Conservation (phyloP, 2,113 vertebrate genomes). For the Menura novaehollandiae region DNA sequence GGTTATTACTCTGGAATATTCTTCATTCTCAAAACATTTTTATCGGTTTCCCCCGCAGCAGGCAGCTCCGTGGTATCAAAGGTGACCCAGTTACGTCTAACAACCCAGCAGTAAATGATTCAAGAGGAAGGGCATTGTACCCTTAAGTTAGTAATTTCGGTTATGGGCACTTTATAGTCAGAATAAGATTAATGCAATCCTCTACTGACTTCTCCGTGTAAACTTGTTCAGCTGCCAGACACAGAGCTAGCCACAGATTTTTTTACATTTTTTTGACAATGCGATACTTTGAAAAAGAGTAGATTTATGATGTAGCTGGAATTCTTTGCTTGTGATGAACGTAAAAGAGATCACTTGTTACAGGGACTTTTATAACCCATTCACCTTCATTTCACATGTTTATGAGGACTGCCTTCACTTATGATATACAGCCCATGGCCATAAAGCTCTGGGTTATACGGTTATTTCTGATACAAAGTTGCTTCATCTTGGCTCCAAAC, state of each 20-base stretch:
- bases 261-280: constrained; percentile 48
- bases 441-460: constrained; percentile 74
- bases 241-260: constrained; percentile 36
- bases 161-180: constrained; percentile 57
- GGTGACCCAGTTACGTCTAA: constrained; percentile 54
- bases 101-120: constrained; percentile 66
- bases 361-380: constrained; percentile 76
- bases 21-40: not conserved
- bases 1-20: constrained; percentile 5
- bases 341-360: constrained; percentile 73
- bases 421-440: constrained; percentile 70
- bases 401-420: constrained; percentile 75
- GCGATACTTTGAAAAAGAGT: constrained; percentile 66
- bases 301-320: constrained; percentile 76
- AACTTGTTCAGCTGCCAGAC: constrained; percentile 67
- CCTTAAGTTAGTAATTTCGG: constrained; percentile 56
- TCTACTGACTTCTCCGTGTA: constrained; percentile 50
- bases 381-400: constrained; percentile 77
- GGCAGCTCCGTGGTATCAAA: constrained; percentile 60
- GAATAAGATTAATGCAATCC: constrained; percentile 54
- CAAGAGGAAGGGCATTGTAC: constrained; percentile 64
- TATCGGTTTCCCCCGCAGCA: not conserved
- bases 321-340: constrained; percentile 74
- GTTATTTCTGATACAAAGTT: constrained; percentile 74
- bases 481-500: constrained; percentile 75